A percentile compares a stretch with the other conserved stretches of the same genome.
Conservation (phyloP, 2,113 vertebrate species). For the Grammomys surdaster region DNA sequence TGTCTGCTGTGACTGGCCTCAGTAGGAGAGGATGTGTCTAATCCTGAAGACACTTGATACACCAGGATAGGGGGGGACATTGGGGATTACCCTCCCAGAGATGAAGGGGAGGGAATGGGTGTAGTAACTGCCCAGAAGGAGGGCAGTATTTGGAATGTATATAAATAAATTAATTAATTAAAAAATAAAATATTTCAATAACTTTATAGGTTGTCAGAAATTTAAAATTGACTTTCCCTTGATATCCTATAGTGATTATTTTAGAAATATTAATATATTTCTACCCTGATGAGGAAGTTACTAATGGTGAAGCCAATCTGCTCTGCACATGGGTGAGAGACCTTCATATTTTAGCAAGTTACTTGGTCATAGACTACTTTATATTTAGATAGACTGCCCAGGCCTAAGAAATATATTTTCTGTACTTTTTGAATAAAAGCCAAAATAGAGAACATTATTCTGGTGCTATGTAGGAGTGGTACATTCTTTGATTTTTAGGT, state of each 20-base stretch:
- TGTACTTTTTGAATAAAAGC: slow-evolving; percentile 38
- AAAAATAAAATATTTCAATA: slow-evolving; percentile 28
- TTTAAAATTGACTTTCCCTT: slow-evolving; percentile 57
- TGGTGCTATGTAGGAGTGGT: neutral
- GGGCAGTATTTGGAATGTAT: too few relatives aligned
- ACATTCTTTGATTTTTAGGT: neutral
- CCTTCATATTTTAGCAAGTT: neutral
- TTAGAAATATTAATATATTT: slow-evolving; percentile 21
- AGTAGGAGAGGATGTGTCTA: too few relatives aligned
- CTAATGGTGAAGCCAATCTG: neutral
- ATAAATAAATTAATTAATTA: neutral
- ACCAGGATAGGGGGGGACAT: too few relatives aligned
- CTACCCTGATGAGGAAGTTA: neutral
- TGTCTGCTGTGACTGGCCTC: too few relatives aligned
- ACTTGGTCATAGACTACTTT: neutral
- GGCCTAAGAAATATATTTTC: neutral
- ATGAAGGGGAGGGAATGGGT: too few relatives aligned
- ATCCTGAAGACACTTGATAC: too few relatives aligned
- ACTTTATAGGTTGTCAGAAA: slow-evolving; percentile 31
- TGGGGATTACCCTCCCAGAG: too few relatives aligned
- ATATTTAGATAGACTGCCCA: neutral
- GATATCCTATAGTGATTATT: neutral
- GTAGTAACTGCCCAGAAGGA: too few relatives aligned
- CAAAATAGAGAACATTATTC: neutral
- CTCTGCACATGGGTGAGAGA: neutral